A percentile compares a stretch with the other conserved stretches of the same genome.
phyloP scores from a whole-genome alignment of 2,797 vertebrate genomes.

The Spheniscus humboldti region DNA sequence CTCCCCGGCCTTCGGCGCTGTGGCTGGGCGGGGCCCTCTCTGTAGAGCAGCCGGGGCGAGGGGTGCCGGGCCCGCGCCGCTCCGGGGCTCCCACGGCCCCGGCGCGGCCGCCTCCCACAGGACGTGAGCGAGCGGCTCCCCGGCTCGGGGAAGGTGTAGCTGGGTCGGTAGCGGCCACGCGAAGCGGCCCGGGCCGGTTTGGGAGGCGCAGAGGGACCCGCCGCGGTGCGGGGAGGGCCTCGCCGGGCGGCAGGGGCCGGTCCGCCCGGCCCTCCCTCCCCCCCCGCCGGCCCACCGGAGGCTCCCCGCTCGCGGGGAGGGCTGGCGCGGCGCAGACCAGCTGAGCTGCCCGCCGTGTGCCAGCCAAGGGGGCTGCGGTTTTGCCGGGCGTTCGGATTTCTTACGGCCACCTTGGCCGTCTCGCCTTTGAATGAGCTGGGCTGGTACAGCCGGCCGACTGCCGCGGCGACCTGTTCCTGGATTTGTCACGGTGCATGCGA shows the following conservation, averaged over 20 bases:
- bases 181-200: not conserved
- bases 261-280: not conserved
- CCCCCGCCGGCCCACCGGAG: not conserved
- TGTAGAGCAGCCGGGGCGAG: not conserved
- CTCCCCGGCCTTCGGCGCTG: not conserved
- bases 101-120: not conserved
- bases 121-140: no score
- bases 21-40: no score
- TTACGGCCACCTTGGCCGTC: no score
- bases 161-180: no score
- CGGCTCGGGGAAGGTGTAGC: not conserved
- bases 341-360: not conserved
- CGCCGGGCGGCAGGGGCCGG: no score
- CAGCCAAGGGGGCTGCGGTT: no score
- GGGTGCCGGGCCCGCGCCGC: not conserved
- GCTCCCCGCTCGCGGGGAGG: no score
- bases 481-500: accelerated
- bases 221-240: not conserved
- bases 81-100: no score
- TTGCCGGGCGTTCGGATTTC: not conserved
- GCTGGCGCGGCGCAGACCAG: not conserved
- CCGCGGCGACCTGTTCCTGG: no score
- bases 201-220: not conserved
- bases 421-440: not conserved
- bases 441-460: not conserved